Base-by-base conservation (phyloP, 1,140 invertebrate species). In the Onthophagus taurus region DNA sequence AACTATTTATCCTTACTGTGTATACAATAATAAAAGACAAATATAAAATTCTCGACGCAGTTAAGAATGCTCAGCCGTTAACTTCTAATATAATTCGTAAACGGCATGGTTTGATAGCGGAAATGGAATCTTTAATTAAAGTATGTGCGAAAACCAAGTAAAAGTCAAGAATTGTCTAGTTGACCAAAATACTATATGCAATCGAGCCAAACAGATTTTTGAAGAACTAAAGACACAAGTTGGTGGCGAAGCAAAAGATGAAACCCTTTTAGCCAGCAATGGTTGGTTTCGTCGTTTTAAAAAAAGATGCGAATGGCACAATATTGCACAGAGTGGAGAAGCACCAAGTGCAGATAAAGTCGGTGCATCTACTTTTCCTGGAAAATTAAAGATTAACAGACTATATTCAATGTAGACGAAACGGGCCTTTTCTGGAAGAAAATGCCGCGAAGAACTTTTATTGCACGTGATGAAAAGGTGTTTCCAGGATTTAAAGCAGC, bases 401-500 rank as follows among this genome's bases (percentile, higher is more conserved):
- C 12, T 0, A 16, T 26, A 7, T 42, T 12, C 19, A 42, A 31
- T 31, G 39, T 42, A n/a, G 39, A 42, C 20, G 39, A 42, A 23
- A 42, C 29, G 17, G 8, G 24, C 9, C 29, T 42, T 36, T 65
- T 55, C 53, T 71, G 68, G 64, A 71, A 69, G 53, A 67, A 54
- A 51, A 65, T 71, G 60, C 64, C 68, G 42, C 54, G 50, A 47
- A 45, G 57, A 46, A 69, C 63, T 26, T 68, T 56, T 53, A 59
- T 67, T 46, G 53, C 55, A 8, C 48, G 59, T 50, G 52, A 57
- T 35, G 59, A 69, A 42, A 65, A 66, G 38, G 52, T 12, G 11
- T 17, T 21, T 9, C 17, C 26, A 6, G 39, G 30, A 31, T 42
- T 42, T 26, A 42, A 42, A 16, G 12, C 39, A 20, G 39, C 39